Evolutionary conservation across 1,140 invertebrate species (phyloP).

Genomic region (Gonioctena quinquepunctata): DNA sequence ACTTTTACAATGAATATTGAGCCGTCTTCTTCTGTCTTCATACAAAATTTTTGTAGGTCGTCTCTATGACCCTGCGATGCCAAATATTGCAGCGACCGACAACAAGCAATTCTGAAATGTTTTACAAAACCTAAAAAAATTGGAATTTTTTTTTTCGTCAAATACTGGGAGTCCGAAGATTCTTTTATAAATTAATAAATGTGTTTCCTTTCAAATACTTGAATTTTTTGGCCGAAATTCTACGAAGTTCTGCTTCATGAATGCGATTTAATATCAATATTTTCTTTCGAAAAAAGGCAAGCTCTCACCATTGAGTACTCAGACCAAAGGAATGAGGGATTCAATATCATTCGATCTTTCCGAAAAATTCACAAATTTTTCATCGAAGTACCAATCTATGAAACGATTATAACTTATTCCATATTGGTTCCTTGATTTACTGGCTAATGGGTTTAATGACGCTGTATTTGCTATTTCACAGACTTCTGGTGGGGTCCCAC

Average conservation of each 20-base stretch:
- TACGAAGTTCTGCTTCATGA: too few species aligned
- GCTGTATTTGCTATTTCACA: too few species aligned
- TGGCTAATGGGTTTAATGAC: slow-evolving; percentile 13
- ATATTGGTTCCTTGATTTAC: slow-evolving; percentile 9
- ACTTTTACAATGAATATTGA: neutral
- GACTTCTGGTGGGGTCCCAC: neutral
- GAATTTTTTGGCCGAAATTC: neutral
- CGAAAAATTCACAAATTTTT: slow-evolving; percentile 4
- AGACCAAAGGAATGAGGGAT: slow-evolving; percentile 9
- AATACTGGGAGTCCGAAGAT: neutral
- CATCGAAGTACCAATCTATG: neutral
- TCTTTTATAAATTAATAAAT: neutral
- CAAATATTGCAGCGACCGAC: neutral
- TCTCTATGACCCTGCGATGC: too few species aligned
- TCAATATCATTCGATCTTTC: slow-evolving; percentile 7
- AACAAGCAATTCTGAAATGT: neutral
- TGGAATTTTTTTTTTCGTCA: neutral
- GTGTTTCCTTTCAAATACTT: neutral
- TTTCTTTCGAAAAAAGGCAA: neutral
- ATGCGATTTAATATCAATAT: neutral
- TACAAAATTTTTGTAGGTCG: neutral
- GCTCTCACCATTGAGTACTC: too few species aligned
- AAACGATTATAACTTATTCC: slow-evolving; percentile 4
- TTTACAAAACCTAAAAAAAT: neutral
- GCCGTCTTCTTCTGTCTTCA: neutral